These are phyloP conservation scores for Teleiodes luculella DNA, from an alignment of 2,888 invertebrate species.

Conservation along the genomic window DNA sequence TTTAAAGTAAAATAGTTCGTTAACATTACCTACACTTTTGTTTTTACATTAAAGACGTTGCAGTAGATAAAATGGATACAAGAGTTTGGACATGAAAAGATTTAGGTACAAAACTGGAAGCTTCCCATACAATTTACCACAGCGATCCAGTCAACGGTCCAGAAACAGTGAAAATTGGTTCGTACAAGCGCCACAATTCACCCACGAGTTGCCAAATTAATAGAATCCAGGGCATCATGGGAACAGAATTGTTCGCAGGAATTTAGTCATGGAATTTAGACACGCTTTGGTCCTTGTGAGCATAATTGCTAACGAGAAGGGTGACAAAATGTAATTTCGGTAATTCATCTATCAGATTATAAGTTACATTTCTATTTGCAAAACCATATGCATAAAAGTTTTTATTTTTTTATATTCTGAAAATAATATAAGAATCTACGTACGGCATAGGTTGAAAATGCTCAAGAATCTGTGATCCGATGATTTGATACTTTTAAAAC, in stretches of 20 bases:
- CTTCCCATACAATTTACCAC: slow-evolving; percentile 61
- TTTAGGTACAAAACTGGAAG: slow-evolving; percentile 34
- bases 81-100: background rate
- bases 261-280: slow-evolving; percentile 49
- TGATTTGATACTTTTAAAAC: too few relatives aligned
- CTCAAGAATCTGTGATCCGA: too few relatives aligned
- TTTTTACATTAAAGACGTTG: too few relatives aligned
- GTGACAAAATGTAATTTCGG: background rate
- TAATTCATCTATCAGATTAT: background rate
- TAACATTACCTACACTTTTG: too few relatives aligned
- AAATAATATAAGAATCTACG: too few relatives aligned
- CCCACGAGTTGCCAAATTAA: slow-evolving; percentile 18
- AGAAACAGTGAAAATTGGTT: slow-evolving; percentile 24
- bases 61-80: background rate
- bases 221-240: slow-evolving; percentile 40
- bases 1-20: too few relatives aligned
- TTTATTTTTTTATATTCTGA: too few relatives aligned
- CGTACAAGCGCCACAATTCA: slow-evolving; percentile 27
- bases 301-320: background rate
- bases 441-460: too few relatives aligned
- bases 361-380: background rate
- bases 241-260: slow-evolving; percentile 61
- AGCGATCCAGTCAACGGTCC: slow-evolving; percentile 41
- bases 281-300: slow-evolving; percentile 32
- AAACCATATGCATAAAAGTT: too few relatives aligned